Conservation (phyloP, 2,888 invertebrate genomes). For the Meta bourneti region DNA sequence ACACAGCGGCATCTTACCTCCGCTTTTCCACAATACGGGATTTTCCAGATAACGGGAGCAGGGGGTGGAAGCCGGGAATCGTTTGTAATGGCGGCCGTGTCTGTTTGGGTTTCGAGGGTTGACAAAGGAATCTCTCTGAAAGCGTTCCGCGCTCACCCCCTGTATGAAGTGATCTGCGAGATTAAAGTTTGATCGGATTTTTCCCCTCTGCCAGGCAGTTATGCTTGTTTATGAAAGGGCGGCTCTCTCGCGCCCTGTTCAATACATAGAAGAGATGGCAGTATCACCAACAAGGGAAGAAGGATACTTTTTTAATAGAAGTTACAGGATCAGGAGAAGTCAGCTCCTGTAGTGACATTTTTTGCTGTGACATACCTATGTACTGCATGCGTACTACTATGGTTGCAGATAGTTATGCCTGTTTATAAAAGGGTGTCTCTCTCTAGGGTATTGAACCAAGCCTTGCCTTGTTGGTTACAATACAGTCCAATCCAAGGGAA, state of each 20-base stretch:
- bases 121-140: slow-evolving; percentile 65
- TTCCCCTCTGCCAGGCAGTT: slow-evolving; percentile 15
- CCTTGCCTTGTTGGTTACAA: neutral
- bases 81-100: slow-evolving; percentile 54
- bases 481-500: slow-evolving; percentile 36
- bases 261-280: slow-evolving; percentile 35
- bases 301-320: slow-evolving; percentile 35
- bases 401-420: slow-evolving; percentile 34
- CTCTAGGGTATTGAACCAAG: neutral
- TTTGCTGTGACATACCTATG: neutral
- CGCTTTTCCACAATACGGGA: slow-evolving; percentile 18
- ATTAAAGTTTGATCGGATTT: slow-evolving; percentile 72
- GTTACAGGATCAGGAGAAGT: neutral
- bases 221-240: slow-evolving; percentile 63
- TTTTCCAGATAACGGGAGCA: neutral
- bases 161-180: slow-evolving; percentile 60
- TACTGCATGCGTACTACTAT: slow-evolving; percentile 36
- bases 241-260: slow-evolving; percentile 12
- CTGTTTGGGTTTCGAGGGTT: slow-evolving; percentile 65
- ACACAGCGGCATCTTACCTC: slow-evolving; percentile 25
- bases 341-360: neutral
- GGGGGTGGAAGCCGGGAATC: neutral
- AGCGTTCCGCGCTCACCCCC: slow-evolving; percentile 13
- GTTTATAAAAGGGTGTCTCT: slow-evolving; percentile 52
- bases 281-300: slow-evolving; percentile 19